Percentiles rank a stretch among this genome's conserved stretches.
These are phyloP conservation scores for Apodemia zela DNA, from an alignment of 2,888 invertebrate genomes.

Conservation along the genomic window DNA sequence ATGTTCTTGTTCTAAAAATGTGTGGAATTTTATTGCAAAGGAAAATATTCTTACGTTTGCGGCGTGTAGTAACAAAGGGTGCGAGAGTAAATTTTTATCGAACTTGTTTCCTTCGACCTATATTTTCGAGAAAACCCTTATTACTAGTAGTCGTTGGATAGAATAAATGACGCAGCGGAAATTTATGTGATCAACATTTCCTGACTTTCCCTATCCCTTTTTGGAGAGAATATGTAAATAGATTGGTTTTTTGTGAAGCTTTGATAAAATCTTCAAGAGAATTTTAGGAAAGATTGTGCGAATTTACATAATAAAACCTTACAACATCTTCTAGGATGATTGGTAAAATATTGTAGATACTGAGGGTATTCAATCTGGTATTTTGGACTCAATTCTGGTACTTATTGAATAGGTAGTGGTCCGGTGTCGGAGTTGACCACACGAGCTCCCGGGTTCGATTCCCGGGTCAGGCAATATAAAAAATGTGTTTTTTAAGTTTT, in stretches of 20 bases:
- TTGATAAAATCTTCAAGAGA: background rate
- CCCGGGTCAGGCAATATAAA: no score
- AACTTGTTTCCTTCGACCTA: slow-evolving; percentile 37
- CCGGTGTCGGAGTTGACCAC: no score
- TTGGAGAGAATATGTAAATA: background rate
- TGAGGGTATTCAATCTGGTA: no score
- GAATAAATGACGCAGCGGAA: slow-evolving; percentile 13
- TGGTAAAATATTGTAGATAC: no score
- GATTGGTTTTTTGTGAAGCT: background rate
- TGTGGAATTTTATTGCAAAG: slow-evolving; percentile 5
- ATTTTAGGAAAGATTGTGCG: background rate
- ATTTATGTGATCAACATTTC: slow-evolving; percentile 2
- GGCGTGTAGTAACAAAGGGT: background rate
- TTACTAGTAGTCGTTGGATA: slow-evolving; percentile 11
- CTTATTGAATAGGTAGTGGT: no score
- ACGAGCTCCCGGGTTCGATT: no score
- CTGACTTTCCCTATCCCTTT: background rate
- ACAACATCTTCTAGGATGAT: no score
- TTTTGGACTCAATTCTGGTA: no score
- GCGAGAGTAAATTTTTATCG: slow-evolving; percentile 12
- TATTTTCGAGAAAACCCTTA: slow-evolving; percentile 42
- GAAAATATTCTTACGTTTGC: background rate
- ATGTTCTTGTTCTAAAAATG: background rate
- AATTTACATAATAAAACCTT: background rate
- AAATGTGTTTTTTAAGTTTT: no score